Conservation (phyloP, 2,113 vertebrate species). For the Maylandia zebra region DNA sequence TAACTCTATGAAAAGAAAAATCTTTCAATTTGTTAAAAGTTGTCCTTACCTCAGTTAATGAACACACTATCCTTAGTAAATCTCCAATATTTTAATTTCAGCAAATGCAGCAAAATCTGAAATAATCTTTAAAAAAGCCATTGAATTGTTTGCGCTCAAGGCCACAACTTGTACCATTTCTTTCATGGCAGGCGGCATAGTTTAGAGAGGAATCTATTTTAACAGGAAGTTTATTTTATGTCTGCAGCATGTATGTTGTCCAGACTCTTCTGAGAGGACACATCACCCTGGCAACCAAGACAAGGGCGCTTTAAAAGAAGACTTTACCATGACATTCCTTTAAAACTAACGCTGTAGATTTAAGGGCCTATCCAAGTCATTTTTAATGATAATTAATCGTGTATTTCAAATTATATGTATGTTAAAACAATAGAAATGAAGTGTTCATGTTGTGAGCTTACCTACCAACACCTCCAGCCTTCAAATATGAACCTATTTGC, state of each 20-base stretch:
- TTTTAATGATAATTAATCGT: not conserved
- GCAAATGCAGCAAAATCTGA: not conserved
- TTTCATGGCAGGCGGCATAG: not conserved
- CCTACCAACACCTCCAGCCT: not conserved
- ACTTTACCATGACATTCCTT: not conserved
- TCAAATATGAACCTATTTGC: not conserved
- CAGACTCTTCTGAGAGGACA: not conserved
- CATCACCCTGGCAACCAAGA: not conserved
- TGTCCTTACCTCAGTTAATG: not conserved
- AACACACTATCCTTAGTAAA: not conserved
- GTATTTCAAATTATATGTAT: not conserved
- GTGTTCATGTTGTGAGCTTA: not conserved
- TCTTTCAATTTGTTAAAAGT: not conserved
- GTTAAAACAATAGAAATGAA: not conserved
- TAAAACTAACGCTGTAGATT: not conserved
- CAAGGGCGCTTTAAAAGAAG: not conserved
- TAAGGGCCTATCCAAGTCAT: not conserved
- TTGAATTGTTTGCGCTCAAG: not conserved
- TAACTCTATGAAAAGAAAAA: accelerated
- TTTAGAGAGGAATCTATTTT: not conserved
- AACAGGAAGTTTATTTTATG: not conserved
- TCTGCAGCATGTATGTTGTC: not conserved
- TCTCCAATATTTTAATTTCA: not conserved
- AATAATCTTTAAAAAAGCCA: not conserved
- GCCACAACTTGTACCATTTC: not conserved